Evolutionary conservation across 2,888 invertebrate species (phyloP).

Genomic region (Herminia tarsipennalis): DNA sequence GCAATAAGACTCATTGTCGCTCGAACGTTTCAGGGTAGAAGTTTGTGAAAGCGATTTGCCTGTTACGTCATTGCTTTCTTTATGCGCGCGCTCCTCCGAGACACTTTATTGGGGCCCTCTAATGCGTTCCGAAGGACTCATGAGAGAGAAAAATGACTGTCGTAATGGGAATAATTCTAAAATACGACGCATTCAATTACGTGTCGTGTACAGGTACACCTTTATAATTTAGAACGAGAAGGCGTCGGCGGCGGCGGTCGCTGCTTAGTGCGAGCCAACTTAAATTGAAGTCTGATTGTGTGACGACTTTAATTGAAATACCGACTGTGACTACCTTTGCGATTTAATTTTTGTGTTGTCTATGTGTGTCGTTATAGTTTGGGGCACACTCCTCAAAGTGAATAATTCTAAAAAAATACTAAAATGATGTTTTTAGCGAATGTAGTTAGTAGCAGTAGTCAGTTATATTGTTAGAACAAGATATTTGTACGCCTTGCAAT

Average conservation of each 20-base stretch:
- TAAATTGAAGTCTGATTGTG: constrained; percentile 24
- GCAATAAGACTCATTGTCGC: constrained; percentile 10
- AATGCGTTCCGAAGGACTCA: constrained; percentile 53
- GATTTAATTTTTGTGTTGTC: constrained; percentile 1
- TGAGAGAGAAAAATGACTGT: constrained; percentile 41
- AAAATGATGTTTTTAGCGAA: too few species aligned
- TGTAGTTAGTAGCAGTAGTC: too few species aligned
- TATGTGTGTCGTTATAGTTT: not conserved
- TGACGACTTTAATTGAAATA: constrained; percentile 2
- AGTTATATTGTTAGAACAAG: too few species aligned
- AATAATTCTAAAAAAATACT: too few species aligned
- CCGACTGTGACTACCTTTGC: not conserved
- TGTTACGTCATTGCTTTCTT: constrained; percentile 47
- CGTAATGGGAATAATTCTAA: constrained; percentile 36
- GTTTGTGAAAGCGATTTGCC: constrained; percentile 41
- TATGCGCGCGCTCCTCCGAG: constrained; percentile 48
- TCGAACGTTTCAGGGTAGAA: not conserved
- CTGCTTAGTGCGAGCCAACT: constrained; percentile 27
- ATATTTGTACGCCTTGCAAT: too few species aligned
- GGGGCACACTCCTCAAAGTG: too few species aligned
- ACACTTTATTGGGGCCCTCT: constrained; percentile 54
- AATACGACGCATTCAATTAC: constrained; percentile 33
- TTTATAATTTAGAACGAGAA: constrained; percentile 5
- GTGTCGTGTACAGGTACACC: constrained; percentile 6
- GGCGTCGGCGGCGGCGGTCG: constrained; percentile 17